Percentiles rank a stretch among this genome's conserved stretches.
phyloP scores from a whole-genome alignment of 2,888 invertebrate species.

The Corbicula japonica region DNA sequence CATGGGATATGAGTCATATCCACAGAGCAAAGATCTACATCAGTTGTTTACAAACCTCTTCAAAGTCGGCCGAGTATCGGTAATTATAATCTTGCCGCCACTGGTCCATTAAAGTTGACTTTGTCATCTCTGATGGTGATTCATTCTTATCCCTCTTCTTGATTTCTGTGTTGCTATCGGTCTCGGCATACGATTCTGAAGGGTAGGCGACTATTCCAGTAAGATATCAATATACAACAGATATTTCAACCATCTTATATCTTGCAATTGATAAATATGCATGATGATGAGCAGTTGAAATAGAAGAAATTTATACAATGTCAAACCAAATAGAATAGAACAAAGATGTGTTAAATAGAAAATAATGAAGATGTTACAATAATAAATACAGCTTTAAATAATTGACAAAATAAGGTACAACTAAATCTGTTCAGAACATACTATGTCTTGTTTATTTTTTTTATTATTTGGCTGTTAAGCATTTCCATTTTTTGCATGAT shows the following conservation, averaged over 20 bases:
- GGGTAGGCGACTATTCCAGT: conserved; percentile 29
- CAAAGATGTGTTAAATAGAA: background rate
- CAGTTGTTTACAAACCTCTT: conserved; percentile 71
- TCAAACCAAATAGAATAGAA: background rate
- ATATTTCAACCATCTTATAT: background rate
- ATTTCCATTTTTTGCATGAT: too few species aligned
- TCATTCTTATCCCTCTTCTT: conserved; percentile 82
- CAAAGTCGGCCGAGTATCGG: conserved; percentile 82
- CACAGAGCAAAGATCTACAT: background rate
- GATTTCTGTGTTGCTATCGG: conserved; percentile 82
- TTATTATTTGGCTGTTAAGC: too few species aligned
- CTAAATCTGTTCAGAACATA: too few species aligned
- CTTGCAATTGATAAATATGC: too few species aligned
- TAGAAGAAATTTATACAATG: background rate
- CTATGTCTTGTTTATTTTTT: too few species aligned
- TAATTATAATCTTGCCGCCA: conserved; percentile 83
- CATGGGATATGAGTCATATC: too few species aligned
- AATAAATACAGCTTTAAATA: too few species aligned
- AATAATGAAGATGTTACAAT: background rate
- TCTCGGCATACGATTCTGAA: conserved; percentile 83
- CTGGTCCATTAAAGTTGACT: conserved; percentile 82
- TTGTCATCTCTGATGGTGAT: conserved; percentile 77
- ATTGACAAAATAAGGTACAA: too few species aligned
- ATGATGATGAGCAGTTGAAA: background rate
- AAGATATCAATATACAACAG: conserved; percentile 5